Conservation (phyloP, 35 echinoderm and acorn worm species). For the Strongylocentrotus purpuratus region DNA sequence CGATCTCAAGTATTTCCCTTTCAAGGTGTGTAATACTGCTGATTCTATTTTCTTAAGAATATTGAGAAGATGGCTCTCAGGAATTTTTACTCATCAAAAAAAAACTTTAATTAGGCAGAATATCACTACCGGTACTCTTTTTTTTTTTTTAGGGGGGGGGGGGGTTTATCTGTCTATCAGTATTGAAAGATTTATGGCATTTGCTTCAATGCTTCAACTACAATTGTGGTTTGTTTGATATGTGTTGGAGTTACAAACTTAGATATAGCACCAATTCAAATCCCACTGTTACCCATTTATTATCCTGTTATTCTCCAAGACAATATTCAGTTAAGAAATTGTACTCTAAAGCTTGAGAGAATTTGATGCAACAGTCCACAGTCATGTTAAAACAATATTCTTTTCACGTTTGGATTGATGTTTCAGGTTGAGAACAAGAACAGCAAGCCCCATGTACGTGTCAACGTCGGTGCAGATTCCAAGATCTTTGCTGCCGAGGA, state of each 20-base stretch:
- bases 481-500: slow-evolving; percentile 89
- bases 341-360: no score
- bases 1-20: slow-evolving; percentile 91
- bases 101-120: background rate
- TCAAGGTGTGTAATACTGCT: slow-evolving; percentile 52
- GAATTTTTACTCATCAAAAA: background rate
- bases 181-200: no score
- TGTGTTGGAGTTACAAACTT: no score
- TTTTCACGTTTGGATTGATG: background rate
- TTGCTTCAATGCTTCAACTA: no score
- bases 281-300: no score
- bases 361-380: background rate
- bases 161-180: no score
- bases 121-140: background rate
- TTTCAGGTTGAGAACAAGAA: slow-evolving; percentile 86
- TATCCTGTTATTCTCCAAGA: no score
- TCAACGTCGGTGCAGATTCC: slow-evolving; percentile 55
- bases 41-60: background rate
- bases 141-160: no score
- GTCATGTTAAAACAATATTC: background rate
- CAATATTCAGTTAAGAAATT: no score
- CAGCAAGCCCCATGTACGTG: slow-evolving; percentile 86
- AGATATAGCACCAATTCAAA: no score
- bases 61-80: background rate
- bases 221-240: no score